A percentile compares a stretch with the other conserved stretches of the same genome.
These are phyloP conservation scores for Xenopus tropicalis DNA, from an alignment of 2,113 vertebrate species.

Conservation along the genomic window UCB_Xtro_10.0 CM004449.2:45351001-45351500, in stretches of 20 bases:
- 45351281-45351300: conserved; percentile 14
- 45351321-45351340: conserved; percentile 6
- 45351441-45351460: too few species aligned
- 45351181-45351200: conserved; percentile 23
- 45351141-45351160: background rate
- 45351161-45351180: conserved; percentile 24
- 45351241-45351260: conserved; percentile 24
- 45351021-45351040: too few species aligned
- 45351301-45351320: conserved; percentile 14
- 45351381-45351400: background rate
- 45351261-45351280: conserved; percentile 24
- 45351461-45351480: too few species aligned
- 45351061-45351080: too few species aligned
- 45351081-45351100: too few species aligned
- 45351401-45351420: too few species aligned
- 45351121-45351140: background rate
- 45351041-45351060: too few species aligned
- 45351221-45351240: conserved; percentile 17
- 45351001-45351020: too few species aligned
- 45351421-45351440: too few species aligned
- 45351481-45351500: too few species aligned
- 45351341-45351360: background rate
- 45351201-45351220: conserved; percentile 31
- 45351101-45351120: too few species aligned
- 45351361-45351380: background rate